Conservation (phyloP, 2,888 invertebrate species). For the Desoria tigrina region DNA sequence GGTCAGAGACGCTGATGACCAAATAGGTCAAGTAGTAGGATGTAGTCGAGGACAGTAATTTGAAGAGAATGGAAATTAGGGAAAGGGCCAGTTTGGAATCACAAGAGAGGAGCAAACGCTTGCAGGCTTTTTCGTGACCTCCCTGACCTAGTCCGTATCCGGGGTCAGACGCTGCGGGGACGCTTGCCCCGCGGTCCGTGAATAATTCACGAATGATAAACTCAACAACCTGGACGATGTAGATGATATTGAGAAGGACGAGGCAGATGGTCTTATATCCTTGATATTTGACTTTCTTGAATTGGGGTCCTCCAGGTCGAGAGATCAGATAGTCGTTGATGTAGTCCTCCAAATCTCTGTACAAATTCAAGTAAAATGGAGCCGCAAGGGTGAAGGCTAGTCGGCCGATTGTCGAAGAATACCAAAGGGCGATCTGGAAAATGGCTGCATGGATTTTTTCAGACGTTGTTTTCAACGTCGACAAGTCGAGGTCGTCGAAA, state of each 20-base stretch:
- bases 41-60: neutral
- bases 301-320: no score
- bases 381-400: neutral
- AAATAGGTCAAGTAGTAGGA: neutral
- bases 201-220: neutral
- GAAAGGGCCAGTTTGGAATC: neutral
- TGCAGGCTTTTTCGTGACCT: neutral
- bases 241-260: neutral
- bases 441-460: neutral
- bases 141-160: no score
- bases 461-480: neutral
- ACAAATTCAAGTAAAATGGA: neutral
- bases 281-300: neutral
- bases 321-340: neutral
- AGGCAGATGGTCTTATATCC: neutral
- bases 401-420: neutral
- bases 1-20: neutral
- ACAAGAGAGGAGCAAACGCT: neutral
- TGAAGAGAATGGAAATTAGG: neutral
- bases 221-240: neutral
- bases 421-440: neutral
- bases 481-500: neutral
- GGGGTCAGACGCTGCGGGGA: no score
- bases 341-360: neutral
- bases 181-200: no score